Percentiles rank a stretch among this genome's conserved stretches.
Conservation (phyloP, 2,888 invertebrate genomes). For the Drosophila nigritarsus region DNA sequence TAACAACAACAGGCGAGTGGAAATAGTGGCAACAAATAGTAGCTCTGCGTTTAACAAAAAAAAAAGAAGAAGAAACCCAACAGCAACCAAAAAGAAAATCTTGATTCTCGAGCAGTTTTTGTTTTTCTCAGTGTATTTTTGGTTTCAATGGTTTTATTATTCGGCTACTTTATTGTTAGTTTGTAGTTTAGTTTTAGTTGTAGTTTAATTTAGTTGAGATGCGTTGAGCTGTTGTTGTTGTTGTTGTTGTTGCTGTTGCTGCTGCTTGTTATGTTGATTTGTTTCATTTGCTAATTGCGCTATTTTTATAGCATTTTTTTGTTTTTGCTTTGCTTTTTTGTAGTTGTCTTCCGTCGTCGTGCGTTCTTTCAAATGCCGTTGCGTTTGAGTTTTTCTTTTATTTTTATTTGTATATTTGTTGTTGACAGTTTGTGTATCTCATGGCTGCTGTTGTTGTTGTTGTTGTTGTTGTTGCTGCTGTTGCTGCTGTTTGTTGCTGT, state of each 20-base stretch:
- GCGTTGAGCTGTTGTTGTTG: constrained; percentile 29
- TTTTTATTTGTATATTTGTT: constrained; percentile 35
- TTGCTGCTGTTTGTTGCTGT: constrained; percentile 34
- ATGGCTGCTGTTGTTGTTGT: constrained; percentile 40
- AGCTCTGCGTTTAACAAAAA: neutral
- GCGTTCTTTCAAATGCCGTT: constrained; percentile 64
- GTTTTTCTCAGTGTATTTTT: constrained; percentile 32
- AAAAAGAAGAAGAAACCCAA: constrained; percentile 36
- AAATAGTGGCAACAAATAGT: constrained; percentile 25
- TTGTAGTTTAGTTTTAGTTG: constrained; percentile 38
- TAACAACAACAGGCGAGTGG: constrained; percentile 66
- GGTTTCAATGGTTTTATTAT: constrained; percentile 35
- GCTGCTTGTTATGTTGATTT: constrained; percentile 16
- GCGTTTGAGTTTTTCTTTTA: constrained; percentile 34
- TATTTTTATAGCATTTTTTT: constrained; percentile 63
- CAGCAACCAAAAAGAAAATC: constrained; percentile 39
- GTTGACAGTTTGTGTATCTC: constrained; percentile 61
- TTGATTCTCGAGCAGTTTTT: constrained; percentile 5
- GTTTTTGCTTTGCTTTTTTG: neutral
- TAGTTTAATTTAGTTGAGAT: constrained; percentile 28
- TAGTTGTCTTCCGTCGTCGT: constrained; percentile 30
- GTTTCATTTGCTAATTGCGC: constrained; percentile 74
- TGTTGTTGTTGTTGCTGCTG: constrained; percentile 36
- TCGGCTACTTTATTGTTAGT: constrained; percentile 37
- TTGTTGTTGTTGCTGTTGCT: neutral